These are phyloP conservation scores for Cepaea nemoralis DNA, from an alignment of 1,140 invertebrate species.

Conservation along the genomic window DNA sequence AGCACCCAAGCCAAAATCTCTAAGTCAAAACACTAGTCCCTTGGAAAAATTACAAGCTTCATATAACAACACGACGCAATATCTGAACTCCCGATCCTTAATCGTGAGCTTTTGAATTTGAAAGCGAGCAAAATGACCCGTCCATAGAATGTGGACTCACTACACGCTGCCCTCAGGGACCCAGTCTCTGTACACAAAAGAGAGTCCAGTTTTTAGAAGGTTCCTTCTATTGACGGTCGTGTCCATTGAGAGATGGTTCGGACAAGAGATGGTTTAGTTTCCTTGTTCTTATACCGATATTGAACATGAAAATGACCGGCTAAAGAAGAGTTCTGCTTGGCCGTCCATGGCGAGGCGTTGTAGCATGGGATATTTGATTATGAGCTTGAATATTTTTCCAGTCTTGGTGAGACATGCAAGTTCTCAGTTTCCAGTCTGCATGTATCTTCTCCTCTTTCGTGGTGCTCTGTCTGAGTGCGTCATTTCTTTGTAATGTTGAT, in stretches of 20 bases:
- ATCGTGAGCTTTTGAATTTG: constrained; percentile 24
- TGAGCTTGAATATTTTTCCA: no score
- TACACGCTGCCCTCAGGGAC: background rate
- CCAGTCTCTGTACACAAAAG: background rate
- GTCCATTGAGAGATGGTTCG: background rate
- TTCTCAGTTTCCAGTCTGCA: no score
- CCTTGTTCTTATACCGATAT: no score
- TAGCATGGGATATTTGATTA: no score
- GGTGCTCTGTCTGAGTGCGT: no score
- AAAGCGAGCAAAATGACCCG: constrained; percentile 24
- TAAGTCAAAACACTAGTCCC: background rate
- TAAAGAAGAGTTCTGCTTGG: background rate
- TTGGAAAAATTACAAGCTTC: background rate
- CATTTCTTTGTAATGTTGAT: no score
- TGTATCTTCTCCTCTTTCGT: no score
- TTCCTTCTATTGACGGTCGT: background rate
- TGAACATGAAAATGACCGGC: background rate
- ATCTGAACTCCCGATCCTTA: constrained; percentile 16
- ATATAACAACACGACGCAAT: constrained; percentile 8
- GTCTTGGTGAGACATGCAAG: no score
- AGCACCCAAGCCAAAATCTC: background rate
- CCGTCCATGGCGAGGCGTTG: no score
- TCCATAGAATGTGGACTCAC: constrained; percentile 12
- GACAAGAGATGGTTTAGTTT: constrained; percentile 25
- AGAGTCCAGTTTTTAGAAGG: constrained; percentile 4